Conservation (phyloP, 2,888 invertebrate genomes). For the Agapostemon virescens region DNA sequence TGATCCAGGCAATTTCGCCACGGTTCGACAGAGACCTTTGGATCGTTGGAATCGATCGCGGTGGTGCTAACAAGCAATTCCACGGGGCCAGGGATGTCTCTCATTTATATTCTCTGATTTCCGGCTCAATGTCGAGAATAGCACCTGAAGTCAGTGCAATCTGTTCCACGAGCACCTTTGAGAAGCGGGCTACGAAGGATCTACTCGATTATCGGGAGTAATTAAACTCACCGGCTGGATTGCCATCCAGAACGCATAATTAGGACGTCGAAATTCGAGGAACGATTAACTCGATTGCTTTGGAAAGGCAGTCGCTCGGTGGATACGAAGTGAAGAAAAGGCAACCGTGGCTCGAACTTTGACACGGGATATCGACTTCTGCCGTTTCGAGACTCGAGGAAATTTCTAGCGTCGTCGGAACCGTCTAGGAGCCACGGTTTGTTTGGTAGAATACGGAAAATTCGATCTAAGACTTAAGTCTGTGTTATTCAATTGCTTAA, state of each 20-base stretch:
- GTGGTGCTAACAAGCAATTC: not conserved
- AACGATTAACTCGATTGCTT: slow-evolving; percentile 47
- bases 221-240: slow-evolving; percentile 50
- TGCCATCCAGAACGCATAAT: slow-evolving; percentile 53
- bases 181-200: slow-evolving; percentile 51
- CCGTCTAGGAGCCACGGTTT: not conserved
- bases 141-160: slow-evolving; percentile 42
- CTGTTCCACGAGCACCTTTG: slow-evolving; percentile 45
- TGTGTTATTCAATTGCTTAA: not conserved
- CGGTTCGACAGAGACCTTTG: not conserved
- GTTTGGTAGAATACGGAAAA: not conserved
- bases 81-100: slow-evolving; percentile 20
- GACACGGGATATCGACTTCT: slow-evolving; percentile 11
- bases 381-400: not conserved
- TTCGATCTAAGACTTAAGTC: not conserved
- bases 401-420: not conserved
- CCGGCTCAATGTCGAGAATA: slow-evolving; percentile 40
- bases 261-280: slow-evolving; percentile 43
- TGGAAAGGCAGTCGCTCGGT: not conserved
- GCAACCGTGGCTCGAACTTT: slow-evolving; percentile 8
- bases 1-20: slow-evolving; percentile 5
- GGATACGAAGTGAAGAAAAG: not conserved
- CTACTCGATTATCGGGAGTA: slow-evolving; percentile 56
- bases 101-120: slow-evolving; percentile 55
- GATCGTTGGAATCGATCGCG: not conserved